A percentile compares a stretch with the other conserved stretches of the same genome.
Evolutionary conservation across 2,888 invertebrate species (phyloP).

Genomic region (Tromatobia lineatoria): DNA sequence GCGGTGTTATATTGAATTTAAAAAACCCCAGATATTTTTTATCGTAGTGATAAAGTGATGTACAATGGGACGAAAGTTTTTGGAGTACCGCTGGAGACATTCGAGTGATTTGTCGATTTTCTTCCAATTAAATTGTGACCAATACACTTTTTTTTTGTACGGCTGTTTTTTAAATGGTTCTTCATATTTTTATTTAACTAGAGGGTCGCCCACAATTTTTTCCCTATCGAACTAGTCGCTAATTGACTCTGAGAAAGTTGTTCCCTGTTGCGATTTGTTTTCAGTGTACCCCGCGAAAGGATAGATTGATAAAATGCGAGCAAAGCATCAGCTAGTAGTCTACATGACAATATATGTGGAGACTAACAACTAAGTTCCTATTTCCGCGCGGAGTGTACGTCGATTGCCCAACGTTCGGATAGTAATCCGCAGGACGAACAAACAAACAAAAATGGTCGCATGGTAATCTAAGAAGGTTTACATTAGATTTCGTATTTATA

Average conservation of each 20-base stretch:
- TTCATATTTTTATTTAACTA: background rate
- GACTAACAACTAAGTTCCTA: conserved; percentile 69
- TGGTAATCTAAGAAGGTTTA: conserved; percentile 81
- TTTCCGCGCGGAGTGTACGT: conserved; percentile 60
- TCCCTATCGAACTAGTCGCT: background rate
- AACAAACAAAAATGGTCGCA: conserved; percentile 60
- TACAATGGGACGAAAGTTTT: conserved; percentile 13
- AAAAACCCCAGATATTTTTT: conserved; percentile 43
- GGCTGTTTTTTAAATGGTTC: background rate
- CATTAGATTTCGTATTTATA: conserved; percentile 82
- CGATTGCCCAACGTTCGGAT: conserved; percentile 59
- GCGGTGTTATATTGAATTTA: conserved; percentile 29
- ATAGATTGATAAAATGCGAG: conserved; percentile 68
- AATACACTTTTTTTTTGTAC: background rate
- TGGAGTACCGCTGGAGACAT: background rate
- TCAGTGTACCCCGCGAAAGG: conserved; percentile 57
- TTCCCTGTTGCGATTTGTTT: conserved; percentile 46
- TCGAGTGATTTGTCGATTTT: conserved; percentile 31
- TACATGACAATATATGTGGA: conserved; percentile 67
- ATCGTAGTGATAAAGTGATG: conserved; percentile 25
- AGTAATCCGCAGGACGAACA: conserved; percentile 55
- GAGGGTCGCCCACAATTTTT: background rate
- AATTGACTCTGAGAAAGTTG: conserved; percentile 6
- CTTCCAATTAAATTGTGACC: conserved; percentile 11
- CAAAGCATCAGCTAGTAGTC: conserved; percentile 71